Evolutionary conservation across 2,888 invertebrate genomes (phyloP).

Genomic region (Ischnura elegans): DNA sequence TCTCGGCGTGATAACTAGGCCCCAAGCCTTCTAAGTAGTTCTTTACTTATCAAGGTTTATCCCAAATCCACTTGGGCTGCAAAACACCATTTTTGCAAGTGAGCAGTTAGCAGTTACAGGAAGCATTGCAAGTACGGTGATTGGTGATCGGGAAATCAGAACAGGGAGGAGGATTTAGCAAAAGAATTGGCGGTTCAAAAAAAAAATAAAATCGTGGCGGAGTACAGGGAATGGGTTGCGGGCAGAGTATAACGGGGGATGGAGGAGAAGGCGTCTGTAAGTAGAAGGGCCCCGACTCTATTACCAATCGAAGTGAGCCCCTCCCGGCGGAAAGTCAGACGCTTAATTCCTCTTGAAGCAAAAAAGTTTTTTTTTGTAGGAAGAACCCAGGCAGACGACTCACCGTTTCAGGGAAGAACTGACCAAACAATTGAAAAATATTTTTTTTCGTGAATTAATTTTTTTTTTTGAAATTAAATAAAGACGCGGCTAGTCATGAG

Average conservation of each 20-base stretch:
- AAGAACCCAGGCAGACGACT: neutral
- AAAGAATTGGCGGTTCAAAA: neutral
- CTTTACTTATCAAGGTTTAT: no score
- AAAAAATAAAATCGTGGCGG: neutral
- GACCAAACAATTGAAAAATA: neutral
- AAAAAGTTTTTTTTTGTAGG: neutral
- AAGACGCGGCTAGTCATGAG: neutral
- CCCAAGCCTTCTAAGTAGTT: no score
- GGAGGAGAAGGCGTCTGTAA: neutral
- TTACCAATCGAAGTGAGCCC: conserved; percentile 1
- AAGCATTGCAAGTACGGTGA: neutral
- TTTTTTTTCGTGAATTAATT: neutral
- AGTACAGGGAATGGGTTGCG: no score
- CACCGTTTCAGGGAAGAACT: neutral
- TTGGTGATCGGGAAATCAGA: neutral
- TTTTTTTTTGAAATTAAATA: neutral
- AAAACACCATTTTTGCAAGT: no score
- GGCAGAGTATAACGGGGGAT: no score
- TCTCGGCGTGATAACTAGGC: no score
- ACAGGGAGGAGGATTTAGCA: neutral
- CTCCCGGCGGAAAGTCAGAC: neutral
- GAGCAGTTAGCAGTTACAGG: neutral
- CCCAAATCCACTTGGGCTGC: no score
- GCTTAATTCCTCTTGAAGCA: neutral
- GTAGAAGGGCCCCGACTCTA: conserved; percentile 3